phyloP scores from a whole-genome alignment of 2,113 vertebrate species.

The Ivindomyrus marchei region DNA sequence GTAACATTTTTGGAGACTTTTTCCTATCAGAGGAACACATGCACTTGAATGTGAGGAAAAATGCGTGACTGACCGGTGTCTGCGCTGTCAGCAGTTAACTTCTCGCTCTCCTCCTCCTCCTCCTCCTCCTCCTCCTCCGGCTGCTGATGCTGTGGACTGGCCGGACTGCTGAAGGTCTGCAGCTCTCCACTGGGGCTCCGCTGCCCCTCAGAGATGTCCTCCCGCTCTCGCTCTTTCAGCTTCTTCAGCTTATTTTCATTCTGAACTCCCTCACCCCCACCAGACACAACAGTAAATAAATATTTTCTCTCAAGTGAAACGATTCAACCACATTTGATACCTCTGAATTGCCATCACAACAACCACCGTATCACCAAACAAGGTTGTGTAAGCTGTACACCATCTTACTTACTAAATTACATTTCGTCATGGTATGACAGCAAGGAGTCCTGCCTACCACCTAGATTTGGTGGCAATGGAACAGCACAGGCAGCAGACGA shows the following conservation, averaged over 20 bases:
- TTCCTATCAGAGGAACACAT: background rate
- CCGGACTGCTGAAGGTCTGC: conserved; percentile 47
- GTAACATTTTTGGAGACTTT: background rate
- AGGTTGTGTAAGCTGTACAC: background rate
- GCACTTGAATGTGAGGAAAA: background rate
- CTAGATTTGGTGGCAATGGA: background rate
- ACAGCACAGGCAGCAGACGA: background rate
- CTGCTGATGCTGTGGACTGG: conserved; percentile 56
- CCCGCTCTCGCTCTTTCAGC: conserved; percentile 62
- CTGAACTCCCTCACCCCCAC: conserved; percentile 43
- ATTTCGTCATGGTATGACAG: background rate
- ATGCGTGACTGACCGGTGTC: conserved; percentile 54
- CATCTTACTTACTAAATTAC: background rate
- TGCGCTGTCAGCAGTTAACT: conserved; percentile 58
- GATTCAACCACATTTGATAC: background rate
- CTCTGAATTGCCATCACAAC: background rate
- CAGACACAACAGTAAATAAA: background rate
- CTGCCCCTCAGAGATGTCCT: conserved; percentile 41
- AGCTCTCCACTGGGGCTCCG: conserved; percentile 26
- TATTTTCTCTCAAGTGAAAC: background rate
- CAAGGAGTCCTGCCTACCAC: background rate
- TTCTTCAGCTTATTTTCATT: conserved; percentile 64
- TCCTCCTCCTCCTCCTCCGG: conserved; percentile 64
- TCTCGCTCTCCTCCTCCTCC: conserved; percentile 60
- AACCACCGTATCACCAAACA: background rate